phyloP scores from a whole-genome alignment of 2,113 vertebrate genomes.

The Psittacus erithacus region DNA sequence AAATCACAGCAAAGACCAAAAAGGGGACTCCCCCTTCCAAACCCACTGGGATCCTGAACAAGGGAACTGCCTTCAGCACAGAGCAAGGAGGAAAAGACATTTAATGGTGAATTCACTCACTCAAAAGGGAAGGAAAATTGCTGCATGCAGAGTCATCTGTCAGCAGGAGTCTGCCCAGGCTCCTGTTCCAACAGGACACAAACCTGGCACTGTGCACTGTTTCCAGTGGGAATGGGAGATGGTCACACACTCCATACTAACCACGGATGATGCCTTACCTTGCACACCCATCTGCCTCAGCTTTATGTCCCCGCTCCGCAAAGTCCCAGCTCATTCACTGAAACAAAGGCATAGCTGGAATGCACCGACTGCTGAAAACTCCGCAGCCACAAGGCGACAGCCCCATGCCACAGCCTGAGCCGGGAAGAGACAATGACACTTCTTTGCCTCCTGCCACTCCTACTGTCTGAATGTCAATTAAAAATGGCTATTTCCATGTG shows the following conservation, averaged over 20 bases:
- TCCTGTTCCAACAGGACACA: accelerated
- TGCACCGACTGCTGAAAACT: accelerated
- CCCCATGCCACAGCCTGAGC: neutral
- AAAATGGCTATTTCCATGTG: neutral
- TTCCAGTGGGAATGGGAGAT: accelerated
- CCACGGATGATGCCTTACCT: neutral
- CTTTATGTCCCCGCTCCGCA: neutral
- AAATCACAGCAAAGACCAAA: neutral
- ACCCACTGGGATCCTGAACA: neutral
- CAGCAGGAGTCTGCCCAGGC: neutral
- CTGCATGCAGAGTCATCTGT: neutral
- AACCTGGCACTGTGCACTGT: neutral
- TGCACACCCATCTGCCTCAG: accelerated
- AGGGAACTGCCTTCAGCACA: neutral
- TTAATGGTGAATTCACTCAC: neutral
- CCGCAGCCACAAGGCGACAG: neutral
- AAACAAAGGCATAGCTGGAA: neutral
- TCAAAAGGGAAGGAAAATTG: neutral
- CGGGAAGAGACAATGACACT: neutral
- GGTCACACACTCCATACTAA: accelerated
- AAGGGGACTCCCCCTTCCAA: neutral
- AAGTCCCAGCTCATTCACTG: neutral
- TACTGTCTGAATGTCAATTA: neutral
- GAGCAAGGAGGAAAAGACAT: neutral
- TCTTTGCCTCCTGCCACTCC: neutral